These are phyloP conservation scores for Melanostigma gelatinosum DNA, from an alignment of 2,113 vertebrate species.

Conservation along the genomic window DNA sequence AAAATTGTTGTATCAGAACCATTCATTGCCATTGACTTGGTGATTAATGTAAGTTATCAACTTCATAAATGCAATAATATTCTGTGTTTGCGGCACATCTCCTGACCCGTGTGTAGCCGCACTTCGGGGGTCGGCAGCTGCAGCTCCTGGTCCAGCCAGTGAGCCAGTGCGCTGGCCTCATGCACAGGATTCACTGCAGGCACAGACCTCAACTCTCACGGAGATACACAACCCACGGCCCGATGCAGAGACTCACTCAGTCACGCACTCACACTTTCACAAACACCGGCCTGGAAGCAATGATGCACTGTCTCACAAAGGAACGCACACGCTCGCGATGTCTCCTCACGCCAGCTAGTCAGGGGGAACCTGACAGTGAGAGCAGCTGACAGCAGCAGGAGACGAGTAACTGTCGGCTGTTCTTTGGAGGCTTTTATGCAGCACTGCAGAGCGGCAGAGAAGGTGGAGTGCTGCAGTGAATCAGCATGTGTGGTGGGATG, in stretches of 20 bases:
- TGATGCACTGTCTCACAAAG: conserved; percentile 20
- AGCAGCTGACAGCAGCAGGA: conserved; percentile 59
- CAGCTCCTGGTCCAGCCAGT: not conserved
- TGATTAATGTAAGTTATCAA: too few relatives aligned
- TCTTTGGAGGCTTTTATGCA: not conserved
- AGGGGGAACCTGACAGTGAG: conserved; percentile 39
- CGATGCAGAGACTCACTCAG: conserved; percentile 8
- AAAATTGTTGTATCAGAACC: too few relatives aligned
- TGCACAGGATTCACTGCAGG: conserved; percentile 23
- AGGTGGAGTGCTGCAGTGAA: conserved; percentile 19
- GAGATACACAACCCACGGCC: conserved; percentile 27
- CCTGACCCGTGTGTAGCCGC: not conserved
- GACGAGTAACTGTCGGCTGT: conserved; percentile 42
- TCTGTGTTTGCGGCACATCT: not conserved
- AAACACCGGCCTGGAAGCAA: conserved; percentile 29
- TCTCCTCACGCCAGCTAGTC: conserved; percentile 26
- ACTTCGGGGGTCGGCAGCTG: not conserved
- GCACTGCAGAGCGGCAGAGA: not conserved
- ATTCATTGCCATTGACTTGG: too few relatives aligned
- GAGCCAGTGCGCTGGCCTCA: not conserved
- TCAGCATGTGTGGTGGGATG: conserved; percentile 28
- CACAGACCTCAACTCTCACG: not conserved
- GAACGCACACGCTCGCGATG: conserved; percentile 13
- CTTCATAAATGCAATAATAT: not conserved
- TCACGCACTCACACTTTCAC: conserved; percentile 3